Base-by-base conservation (phyloP, 2,888 invertebrate genomes). In the Anoplius nigerrimus region DNA sequence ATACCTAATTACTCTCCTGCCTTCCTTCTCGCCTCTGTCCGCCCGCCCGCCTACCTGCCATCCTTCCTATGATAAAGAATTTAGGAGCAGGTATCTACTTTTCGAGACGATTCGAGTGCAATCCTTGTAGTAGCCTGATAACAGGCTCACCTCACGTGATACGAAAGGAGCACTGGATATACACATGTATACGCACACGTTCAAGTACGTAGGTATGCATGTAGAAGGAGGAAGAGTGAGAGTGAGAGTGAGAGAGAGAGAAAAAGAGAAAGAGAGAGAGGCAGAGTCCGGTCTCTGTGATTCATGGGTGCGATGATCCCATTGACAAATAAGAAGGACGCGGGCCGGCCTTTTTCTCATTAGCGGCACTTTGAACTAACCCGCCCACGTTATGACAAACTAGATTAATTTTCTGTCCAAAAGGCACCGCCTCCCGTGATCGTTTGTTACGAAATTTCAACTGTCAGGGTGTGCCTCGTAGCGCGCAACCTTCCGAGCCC, bases 311-410 rank as follows among this genome's bases (percentile, higher is more conserved):
- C 84, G 78, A 80, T 81, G 84, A 84, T 84, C 84, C 83, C 85
- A 86, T 86, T 86, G 86, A 86, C 86, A 86, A 86, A 86, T 85
- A 86, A 86, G 85, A 83, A 84, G 82, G 85, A 78, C 78, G 74
- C 75, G 72, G 80, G 78, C 81, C 82, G 71, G 80, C 86, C 86
- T 84, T 86, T 86, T 86, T 87, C 87, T 88, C 88, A 88, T 88
- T 88, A 88, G 88, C 86, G 86, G 86, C 86, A 82, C 88, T 88
- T 88, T 88, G 88, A 88, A 86, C 86, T 84, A 83, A 84, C 84
- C 87, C 88, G 87, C 87, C 88, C 87, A 87, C 86, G 84, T 88
- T 87, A 88, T 88, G 88, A 88, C 88, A 88, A 88, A 88, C 88
- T 88, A 88, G 88, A 88, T 88, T 88, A 88, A 88, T 88, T 88